Evolutionary conservation across 2,888 invertebrate genomes (phyloP).

Genomic region (Helleia helle): DNA sequence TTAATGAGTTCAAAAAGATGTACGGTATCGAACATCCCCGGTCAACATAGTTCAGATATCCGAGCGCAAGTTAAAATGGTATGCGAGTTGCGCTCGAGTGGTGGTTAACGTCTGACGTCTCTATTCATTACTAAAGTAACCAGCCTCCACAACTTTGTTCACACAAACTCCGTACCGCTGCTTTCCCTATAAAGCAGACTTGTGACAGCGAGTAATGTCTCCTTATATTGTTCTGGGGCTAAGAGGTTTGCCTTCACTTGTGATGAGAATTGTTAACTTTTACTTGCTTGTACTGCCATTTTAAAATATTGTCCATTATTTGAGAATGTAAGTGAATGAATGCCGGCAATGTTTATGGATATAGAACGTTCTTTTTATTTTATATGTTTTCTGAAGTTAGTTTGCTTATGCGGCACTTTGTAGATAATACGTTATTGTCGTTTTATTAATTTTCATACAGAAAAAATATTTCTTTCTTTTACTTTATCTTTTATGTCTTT

Average conservation of each 20-base stretch:
- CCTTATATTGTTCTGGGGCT: conserved; percentile 71
- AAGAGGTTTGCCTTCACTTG: conserved; percentile 65
- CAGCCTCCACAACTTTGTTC: conserved; percentile 60
- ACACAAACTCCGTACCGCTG: conserved; percentile 52
- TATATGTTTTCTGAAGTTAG: too few relatives aligned
- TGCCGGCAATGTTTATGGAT: too few relatives aligned
- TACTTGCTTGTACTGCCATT: conserved; percentile 30
- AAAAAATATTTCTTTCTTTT: too few relatives aligned
- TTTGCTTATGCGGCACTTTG: too few relatives aligned
- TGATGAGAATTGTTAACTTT: conserved; percentile 66
- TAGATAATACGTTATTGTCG: too few relatives aligned
- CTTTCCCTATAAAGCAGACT: conserved; percentile 70
- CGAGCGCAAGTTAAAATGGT: conserved; percentile 46
- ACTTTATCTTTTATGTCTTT: too few relatives aligned
- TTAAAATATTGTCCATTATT: conserved; percentile 35
- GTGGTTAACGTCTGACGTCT: conserved; percentile 59
- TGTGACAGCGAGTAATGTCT: conserved; percentile 72
- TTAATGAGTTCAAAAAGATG: neutral
- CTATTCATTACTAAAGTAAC: conserved; percentile 67
- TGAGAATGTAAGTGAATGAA: too few relatives aligned
- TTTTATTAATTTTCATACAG: too few relatives aligned
- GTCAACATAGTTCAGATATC: conserved; percentile 44
- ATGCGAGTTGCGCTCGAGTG: conserved; percentile 52
- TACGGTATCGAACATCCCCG: conserved; percentile 32
- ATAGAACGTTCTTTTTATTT: too few relatives aligned